Conservation (phyloP, 2,888 invertebrate genomes). For the Leptopilina myrica region DNA sequence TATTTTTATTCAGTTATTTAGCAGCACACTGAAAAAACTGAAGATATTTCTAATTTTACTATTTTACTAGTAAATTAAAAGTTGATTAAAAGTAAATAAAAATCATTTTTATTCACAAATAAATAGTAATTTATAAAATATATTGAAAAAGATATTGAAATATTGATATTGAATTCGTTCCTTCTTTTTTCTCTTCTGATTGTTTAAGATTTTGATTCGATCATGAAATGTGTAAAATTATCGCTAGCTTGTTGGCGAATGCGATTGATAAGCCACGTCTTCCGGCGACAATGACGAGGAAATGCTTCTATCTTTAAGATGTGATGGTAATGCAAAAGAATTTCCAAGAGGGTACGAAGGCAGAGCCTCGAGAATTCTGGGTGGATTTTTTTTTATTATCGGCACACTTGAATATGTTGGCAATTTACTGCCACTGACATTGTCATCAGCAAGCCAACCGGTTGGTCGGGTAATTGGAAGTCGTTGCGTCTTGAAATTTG, state of each 20-base stretch:
- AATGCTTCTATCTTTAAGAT: constrained; percentile 42
- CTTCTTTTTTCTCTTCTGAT: too few species aligned
- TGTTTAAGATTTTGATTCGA: neutral
- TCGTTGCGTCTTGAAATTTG: constrained; percentile 40
- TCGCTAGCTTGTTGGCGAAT: constrained; percentile 60
- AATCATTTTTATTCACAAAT: too few species aligned
- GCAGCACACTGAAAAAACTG: too few species aligned
- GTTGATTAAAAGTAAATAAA: too few species aligned
- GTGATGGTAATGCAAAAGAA: constrained; percentile 37
- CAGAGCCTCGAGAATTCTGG: constrained; percentile 71
- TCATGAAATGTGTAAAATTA: constrained; percentile 12
- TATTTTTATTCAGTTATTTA: too few species aligned
- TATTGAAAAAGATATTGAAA: too few species aligned
- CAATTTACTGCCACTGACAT: constrained; percentile 44
- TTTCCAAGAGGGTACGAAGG: constrained; percentile 66
- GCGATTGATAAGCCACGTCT: constrained; percentile 48
- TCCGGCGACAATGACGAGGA: constrained; percentile 53
- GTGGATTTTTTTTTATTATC: constrained; percentile 66
- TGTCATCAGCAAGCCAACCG: constrained; percentile 67
- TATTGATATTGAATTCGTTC: too few species aligned
- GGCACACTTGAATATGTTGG: constrained; percentile 46
- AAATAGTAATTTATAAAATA: too few species aligned
- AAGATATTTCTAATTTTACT: too few species aligned
- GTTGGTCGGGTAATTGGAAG: constrained; percentile 52
- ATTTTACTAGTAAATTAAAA: too few species aligned